Base-by-base conservation (phyloP, 2,797 vertebrate species). In the Scomberomorus guttatus region DNA sequence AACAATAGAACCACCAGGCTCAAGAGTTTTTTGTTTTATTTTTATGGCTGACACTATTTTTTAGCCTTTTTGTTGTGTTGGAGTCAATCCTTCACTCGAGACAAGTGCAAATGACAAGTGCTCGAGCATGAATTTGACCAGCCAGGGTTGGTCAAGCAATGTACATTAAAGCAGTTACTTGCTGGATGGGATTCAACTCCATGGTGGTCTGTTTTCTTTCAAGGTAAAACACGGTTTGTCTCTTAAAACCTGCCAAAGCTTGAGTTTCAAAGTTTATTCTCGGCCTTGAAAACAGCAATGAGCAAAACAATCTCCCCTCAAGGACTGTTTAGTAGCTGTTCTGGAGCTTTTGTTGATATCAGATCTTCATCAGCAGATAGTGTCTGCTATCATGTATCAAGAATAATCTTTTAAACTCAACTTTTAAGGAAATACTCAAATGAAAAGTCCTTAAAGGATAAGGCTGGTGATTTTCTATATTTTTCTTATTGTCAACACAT, bases 41-140 rank as follows among this genome's bases (percentile, higher is more conserved):
- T n/a, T n/a, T 34, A 27, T 22, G 39, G 24, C 56, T 72, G 48
- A 66, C 29, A 60, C 18, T 34, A 60, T 24, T 59, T 66, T 60
- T 46, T 9, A n/a, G 24, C 20, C 15, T 20, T 24, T 73, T 73
- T 34, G 4, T 37, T 34, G 73, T 25, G 29, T 58, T 18, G 15
- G 22, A 77, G 58, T 52, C 57, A 22, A 58, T 44, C 42, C 44
- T 46, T 74, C 37, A 78, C 58, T 73, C 64, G 59, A 25, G 29
- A 60, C 44, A 46, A 18, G 44, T 66, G 71, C 12, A 44, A 78
- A 18, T 78, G 80, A 29, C 60, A 27, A 59, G 37, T 55, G 59
- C 48, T 42, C 54, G 54, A 24, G 42, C 74, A 68, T 27, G 63
- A 44, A 72, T 50, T 22, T 44, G 62, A 57, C 62, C 32, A n/a